phyloP scores from a whole-genome alignment of 2,888 invertebrate species.

The Protonemura montana region DNA sequence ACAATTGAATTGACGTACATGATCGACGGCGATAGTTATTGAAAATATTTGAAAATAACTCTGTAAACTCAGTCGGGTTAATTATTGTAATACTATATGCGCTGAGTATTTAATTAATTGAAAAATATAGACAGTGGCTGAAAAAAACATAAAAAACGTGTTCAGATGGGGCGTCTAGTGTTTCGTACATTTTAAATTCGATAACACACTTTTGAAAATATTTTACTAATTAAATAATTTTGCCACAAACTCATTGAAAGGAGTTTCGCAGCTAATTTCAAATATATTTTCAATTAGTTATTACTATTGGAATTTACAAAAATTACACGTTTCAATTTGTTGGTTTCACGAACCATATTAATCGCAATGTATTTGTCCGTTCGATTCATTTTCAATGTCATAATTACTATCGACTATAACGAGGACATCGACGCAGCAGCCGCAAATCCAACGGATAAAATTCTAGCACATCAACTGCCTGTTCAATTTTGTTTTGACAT shows the following conservation, averaged over 20 bases:
- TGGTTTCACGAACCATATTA: too few species aligned
- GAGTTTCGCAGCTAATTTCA: too few species aligned
- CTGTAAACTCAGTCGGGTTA: not conserved
- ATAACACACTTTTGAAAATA: not conserved
- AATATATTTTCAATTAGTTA: not conserved
- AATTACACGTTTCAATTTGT: too few species aligned
- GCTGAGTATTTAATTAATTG: not conserved
- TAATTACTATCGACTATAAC: not conserved
- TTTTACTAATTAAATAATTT: not conserved
- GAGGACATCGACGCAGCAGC: not conserved
- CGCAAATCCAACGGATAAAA: not conserved
- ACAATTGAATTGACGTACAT: not conserved
- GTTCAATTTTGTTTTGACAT: slow-evolving; percentile 43
- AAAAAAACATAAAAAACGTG: not conserved
- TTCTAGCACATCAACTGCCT: slow-evolving; percentile 32
- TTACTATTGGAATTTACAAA: not conserved
- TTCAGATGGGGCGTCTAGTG: not conserved
- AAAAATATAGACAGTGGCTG: not conserved
- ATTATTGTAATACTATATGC: not conserved
- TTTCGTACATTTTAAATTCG: not conserved
- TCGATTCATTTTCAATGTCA: slow-evolving; percentile 28
- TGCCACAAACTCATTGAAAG: too few species aligned
- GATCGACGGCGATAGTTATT: not conserved
- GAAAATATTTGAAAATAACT: not conserved
- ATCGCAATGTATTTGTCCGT: not conserved